Evolutionary conservation across 2,113 vertebrate species (phyloP), one percentile per base, ranked within the genome.

Genomic region (Mesocricetus auratus): DNA sequence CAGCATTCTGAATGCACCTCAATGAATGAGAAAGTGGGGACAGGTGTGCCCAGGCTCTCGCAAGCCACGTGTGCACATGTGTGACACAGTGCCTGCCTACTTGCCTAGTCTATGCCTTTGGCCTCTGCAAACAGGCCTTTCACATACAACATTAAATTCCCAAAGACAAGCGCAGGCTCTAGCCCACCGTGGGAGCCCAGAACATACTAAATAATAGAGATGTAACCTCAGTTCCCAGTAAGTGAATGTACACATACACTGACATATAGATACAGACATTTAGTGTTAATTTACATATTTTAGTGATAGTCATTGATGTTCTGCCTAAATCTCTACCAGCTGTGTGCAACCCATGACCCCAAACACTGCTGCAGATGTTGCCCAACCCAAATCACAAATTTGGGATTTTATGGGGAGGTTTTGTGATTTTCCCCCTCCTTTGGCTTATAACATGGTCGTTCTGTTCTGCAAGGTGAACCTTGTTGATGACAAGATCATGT

Each of bases 11-110:
- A 31, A 79, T 11, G 45, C 58, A 47, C 33, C n/a, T 58, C 73
- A 33, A 19, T 24, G 42, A 26, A 31, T 22, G 17, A 15, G 0
- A 15, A 19, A 39, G 24, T 66, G 39, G 68, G 68, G 60, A 71
- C 16, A 3, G 33, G 17, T 33, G 17, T 47, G n/a, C 13, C 0
- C 74, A 47, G 7, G 22, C 22, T 39, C 5, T 3, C 5, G 11
- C 11, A 36, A n/a, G n/a, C 56, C 33, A 60, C n/a, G 29, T 3
- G 21, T 56, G 19, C 33, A 19, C 33, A 56, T 26, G 21, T 58
- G 78, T 66, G 15, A 86, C 62, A 68, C 83, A 66, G 10, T 50
- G 31, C 62, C 62, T 62, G 42, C 62, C 86, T 39, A 17, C 50
- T 47, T 24, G 1, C 36, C 53, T 60, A 60, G 1, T 90, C 45